A percentile compares a stretch with the other conserved stretches of the same genome.
Conservation (phyloP, 1,140 invertebrate species). For the Dendrolimus punctatus region DNA sequence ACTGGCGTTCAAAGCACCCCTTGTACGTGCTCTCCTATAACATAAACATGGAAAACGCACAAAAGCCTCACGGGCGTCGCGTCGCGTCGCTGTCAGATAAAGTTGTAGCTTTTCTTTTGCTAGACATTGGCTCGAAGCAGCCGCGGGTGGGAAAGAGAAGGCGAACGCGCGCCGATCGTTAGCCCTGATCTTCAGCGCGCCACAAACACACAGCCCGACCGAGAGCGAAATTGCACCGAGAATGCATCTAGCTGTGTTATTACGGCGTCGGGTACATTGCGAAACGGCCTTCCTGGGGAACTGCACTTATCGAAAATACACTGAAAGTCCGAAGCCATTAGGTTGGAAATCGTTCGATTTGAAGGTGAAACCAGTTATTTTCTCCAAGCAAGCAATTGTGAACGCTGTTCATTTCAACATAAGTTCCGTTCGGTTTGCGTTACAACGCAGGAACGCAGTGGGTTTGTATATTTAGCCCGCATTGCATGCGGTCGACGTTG, state of each 20-base stretch:
- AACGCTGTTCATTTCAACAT: conserved; percentile 48
- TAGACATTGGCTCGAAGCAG: conserved; percentile 27
- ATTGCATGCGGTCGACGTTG: conserved; percentile 51
- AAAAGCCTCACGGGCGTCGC: conserved; percentile 65
- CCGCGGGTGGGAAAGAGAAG: conserved; percentile 44
- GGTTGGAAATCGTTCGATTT: conserved; percentile 25
- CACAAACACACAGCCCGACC: conserved; percentile 69
- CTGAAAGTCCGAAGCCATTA: conserved; percentile 21
- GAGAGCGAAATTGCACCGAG: conserved; percentile 71
- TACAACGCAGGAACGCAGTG: conserved; percentile 27
- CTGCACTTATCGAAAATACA: conserved; percentile 20
- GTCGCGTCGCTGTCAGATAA: conserved; percentile 66
- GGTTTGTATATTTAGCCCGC: conserved; percentile 66
- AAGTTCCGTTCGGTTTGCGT: conserved; percentile 42
- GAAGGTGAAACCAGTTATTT: conserved; percentile 51
- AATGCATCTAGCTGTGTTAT: conserved; percentile 70
- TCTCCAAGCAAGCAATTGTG: conserved; percentile 52
- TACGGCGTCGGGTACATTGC: conserved; percentile 37
- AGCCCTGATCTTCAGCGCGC: conserved; percentile 70
- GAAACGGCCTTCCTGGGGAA: conserved; percentile 50
- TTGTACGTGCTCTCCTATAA: conserved; percentile 67
- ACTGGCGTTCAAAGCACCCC: conserved; percentile 61
- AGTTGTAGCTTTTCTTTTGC: conserved; percentile 68
- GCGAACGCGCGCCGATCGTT: conserved; percentile 58
- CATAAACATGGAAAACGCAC: conserved; percentile 70